These are phyloP conservation scores for Sebastiscus albofasciatus DNA, from an alignment of 2,797 vertebrate species.

Conservation along the genomic window DNA sequence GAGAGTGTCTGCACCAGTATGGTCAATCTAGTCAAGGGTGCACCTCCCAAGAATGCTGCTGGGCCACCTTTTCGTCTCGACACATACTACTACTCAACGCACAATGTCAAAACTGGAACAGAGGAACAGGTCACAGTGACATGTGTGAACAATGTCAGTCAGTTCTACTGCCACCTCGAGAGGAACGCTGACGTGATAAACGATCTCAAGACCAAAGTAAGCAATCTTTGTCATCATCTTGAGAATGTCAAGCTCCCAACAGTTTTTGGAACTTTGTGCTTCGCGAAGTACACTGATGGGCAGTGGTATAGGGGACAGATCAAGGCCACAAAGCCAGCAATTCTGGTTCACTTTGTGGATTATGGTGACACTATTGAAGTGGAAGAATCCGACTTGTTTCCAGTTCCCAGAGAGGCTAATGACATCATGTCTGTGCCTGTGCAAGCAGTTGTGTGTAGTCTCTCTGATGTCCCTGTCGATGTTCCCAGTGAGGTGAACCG, in stretches of 20 bases:
- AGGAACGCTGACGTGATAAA: slow-evolving; percentile 82
- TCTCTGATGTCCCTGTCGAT: slow-evolving; percentile 84
- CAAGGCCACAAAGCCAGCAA: slow-evolving; percentile 73
- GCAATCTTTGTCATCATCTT: slow-evolving; percentile 73
- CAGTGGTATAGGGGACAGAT: slow-evolving; percentile 92
- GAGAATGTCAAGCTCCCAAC: slow-evolving; percentile 64
- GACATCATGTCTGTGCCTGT: slow-evolving; percentile 90
- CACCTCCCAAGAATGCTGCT: slow-evolving; percentile 71
- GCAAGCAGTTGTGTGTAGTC: slow-evolving; percentile 90
- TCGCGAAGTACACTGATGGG: slow-evolving; percentile 90
- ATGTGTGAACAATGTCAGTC: slow-evolving; percentile 80
- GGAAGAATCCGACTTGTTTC: slow-evolving; percentile 82
- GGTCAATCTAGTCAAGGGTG: slow-evolving; percentile 75
- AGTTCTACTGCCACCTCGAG: slow-evolving; percentile 92
- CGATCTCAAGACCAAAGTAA: slow-evolving; percentile 80
- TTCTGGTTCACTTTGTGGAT: slow-evolving; percentile 92
- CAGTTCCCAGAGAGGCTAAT: slow-evolving; percentile 86
- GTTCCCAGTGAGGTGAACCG: slow-evolving; percentile 78
- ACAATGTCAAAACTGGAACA: slow-evolving; percentile 89
- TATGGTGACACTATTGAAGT: slow-evolving; percentile 89
- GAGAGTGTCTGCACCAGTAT: slow-evolving; percentile 87
- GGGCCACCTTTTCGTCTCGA: slow-evolving; percentile 81
- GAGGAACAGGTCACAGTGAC: slow-evolving; percentile 90
- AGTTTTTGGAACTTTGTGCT: slow-evolving; percentile 84
- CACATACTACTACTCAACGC: slow-evolving; percentile 91